These are phyloP conservation scores for human (Homo sapiens) DNA, from an alignment of 2,113 vertebrate species.

Conservation along the genomic window GRCh38 chr12:114170001-114170500, in stretches of 20 bases:
- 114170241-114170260: neutral
- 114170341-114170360: neutral
- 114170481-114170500: too few relatives aligned
- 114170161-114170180: neutral
- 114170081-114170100: neutral
- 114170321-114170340: fast-evolving
- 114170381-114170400: neutral
- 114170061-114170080: neutral
- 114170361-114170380: too few relatives aligned
- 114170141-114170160: neutral
- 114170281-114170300: neutral
- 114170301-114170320: neutral
- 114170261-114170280: neutral
- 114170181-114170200: fast-evolving
- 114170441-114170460: neutral
- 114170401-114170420: neutral
- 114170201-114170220: too few relatives aligned
- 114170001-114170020: fast-evolving
- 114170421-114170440: neutral
- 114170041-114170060: neutral
- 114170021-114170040: neutral
- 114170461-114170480: neutral
- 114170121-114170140: neutral
- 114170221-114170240: neutral
- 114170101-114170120: neutral